Base-by-base conservation (phyloP, 2,888 invertebrate species). In the Torymus auratus region DNA sequence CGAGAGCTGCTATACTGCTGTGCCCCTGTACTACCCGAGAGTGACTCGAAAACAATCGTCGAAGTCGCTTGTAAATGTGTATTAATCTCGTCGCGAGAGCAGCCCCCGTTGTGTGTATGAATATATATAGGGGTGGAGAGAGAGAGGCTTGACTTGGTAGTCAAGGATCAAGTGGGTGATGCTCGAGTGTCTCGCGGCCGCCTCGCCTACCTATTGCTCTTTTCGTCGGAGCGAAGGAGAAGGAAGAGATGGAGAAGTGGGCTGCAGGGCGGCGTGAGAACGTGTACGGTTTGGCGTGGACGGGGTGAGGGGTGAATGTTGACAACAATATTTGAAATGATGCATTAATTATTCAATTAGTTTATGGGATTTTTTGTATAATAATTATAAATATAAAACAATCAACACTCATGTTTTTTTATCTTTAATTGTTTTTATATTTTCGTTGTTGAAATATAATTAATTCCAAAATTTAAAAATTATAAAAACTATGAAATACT, bases 61-160 rank as follows among this genome's bases (percentile, higher is more conserved):
- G 83, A 84, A 85, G 85, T 76, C 85, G 86, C 85, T 86, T 83
- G 86, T 86, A 85, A 88, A 87, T 86, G 87, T 86, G 87, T 87
- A 88, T 87, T 86, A 86, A 87, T 85, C 82, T 86, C 78, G 82
- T 78, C 78, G 80, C 71, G 67, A 60, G 13, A 14, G 13, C 70
- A 13, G 7, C 60, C 67, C 67, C 50, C 71, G 17, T 0, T 28
- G 60, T 10, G 58, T 61, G 56, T 58, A 12, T 65, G 7, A 20
- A 50, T 69, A 20, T 28, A 15, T 23, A 55, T 52, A 20, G 60
- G 11, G 10, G 20, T 55, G 28, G 28, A 28, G 69, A 41, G 1
- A 28, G 28, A 41, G 41, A 41, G 56, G 53, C 69, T 75, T n/a
- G 23, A 58, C 23, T 64, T 14, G 14, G 20, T 50, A 14, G 58